Base-by-base conservation (phyloP, 2,797 vertebrate genomes). In the Peromyscus aztecus region DNA sequence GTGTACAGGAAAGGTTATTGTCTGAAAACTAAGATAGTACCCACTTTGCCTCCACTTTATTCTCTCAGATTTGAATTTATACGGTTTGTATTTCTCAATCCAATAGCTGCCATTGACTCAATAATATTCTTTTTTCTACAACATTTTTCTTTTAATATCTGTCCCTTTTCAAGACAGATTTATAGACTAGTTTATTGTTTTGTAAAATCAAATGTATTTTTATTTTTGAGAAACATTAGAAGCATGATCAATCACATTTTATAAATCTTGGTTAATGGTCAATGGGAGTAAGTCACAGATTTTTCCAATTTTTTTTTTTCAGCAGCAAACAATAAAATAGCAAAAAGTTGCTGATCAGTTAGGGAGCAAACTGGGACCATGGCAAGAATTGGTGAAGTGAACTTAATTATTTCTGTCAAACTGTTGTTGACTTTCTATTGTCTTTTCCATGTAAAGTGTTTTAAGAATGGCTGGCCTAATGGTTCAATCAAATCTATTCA, bases 51-150 rank as follows among this genome's bases (percentile, higher is more conserved):
- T 97, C 92, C 69, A 94, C 46, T 82, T 97, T 97, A 97, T 93
- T 97, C 81, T 98, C 95, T 95, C 88, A 96, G 82, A 97, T 97
- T 59, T 77, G 49, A 92, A 73, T 63, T 85, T 89, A 94, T 63
- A 97, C 82, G 82, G 96, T 97, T 95, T 97, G 34, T 77, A 67
- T 96, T 97, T 98, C 92, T 98, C 96, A 78, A 96, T 98, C 93
- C 9, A 57, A 0, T 34, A 55, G 71, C 61, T 96, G 82, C 80
- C 94, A 76, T 61, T 46, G 57, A 71, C 21, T 55, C 65, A 92
- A 12, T 73, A 77, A 81, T 65, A 85, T 63, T 17, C 23, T 6
- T 94, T 73, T 13, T 13, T 57, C 17, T 49, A 52, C 6, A 59
- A 7, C 71, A 87, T 73, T 90, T 89, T 94, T 91, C 46, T 43